Evolutionary conservation across 2,888 invertebrate genomes (phyloP), one percentile per base, ranked within the genome.

Genomic region (Dyspetes luteomarginatus): DNA sequence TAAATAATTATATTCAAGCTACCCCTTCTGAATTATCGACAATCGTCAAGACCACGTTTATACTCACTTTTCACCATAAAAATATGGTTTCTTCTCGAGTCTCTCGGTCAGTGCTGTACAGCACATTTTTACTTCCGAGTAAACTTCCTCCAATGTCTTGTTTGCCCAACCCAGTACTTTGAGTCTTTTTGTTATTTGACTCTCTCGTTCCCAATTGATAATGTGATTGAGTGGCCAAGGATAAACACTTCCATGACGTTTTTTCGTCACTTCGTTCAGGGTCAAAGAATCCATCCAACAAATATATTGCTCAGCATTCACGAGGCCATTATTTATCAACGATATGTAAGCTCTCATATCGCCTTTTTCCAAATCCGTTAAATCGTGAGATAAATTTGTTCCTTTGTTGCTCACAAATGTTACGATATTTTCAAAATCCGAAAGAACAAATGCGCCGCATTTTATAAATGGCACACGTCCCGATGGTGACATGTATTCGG

Each of bases 401-500:
- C 97, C 97, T 92, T 98, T 98, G 86, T 95, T 96, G 43, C 95
- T 96, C 0, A 98, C 96, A 90, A 98, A 97, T 86, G 96, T 96
- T 0, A 98, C 97, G 74, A 99, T 98, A 0, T 97, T 96, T 89
- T 98, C 98, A 88, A 98, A 94, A 90, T 98, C 99, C 0, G 98
- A 95, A 0, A 98, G 95, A 0, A 98, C 94, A 88, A 97, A 97
- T 0, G 96, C 95, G 0, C 98, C 98, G 84, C 97, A 97, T 89
- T 96, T 96, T 74, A 99, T 95, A 88, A 99, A 98, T 0, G 99
- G 99, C 0, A 99, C 95, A 85, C 96, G 95, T 0, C 98, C 98
- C 3, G 97, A 96, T 0, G 99, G 99, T 0, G 99, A 98, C 97
- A 99, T 99, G 90, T 96, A 97, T 89, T 99, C 98, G 0, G 99